Conservation (phyloP, 2,888 invertebrate genomes). For the Agrochola litura region DNA sequence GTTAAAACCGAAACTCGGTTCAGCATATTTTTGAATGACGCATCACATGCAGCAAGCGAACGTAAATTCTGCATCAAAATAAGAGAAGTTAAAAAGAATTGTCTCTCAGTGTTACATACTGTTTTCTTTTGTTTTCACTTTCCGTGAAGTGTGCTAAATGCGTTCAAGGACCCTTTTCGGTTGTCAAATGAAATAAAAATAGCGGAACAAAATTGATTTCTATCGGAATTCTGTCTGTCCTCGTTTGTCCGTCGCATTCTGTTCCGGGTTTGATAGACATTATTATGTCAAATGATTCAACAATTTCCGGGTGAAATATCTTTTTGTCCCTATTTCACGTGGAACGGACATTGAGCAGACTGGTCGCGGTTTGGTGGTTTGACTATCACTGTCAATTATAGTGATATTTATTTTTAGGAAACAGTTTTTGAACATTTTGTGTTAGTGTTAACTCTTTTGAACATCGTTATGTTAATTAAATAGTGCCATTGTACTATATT, state of each 20-base stretch:
- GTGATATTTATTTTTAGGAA: neutral
- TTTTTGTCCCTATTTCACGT: neutral
- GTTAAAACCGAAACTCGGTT: too few species aligned
- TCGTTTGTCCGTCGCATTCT: constrained; percentile 31
- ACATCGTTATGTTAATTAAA: too few species aligned
- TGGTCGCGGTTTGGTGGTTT: neutral
- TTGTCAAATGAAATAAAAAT: constrained; percentile 52
- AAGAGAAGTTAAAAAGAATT: neutral
- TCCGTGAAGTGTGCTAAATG: constrained; percentile 12
- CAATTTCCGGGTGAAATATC: constrained; percentile 16
- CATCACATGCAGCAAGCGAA: too few species aligned
- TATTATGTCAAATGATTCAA: constrained; percentile 39
- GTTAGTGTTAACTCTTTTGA: too few species aligned
- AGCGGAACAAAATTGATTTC: constrained; percentile 40
- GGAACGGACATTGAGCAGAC: neutral
- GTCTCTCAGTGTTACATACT: neutral
- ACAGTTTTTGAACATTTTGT: too few species aligned
- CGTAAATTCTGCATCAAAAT: neutral
- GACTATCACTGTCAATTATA: neutral
- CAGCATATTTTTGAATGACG: neutral
- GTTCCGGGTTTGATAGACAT: constrained; percentile 31
- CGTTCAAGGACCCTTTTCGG: constrained; percentile 4
- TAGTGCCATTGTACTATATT: neutral
- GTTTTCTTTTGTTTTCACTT: constrained; percentile 20
- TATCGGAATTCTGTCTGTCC: constrained; percentile 19